phyloP scores from a whole-genome alignment of 2,113 vertebrate genomes.

The Condylura cristata region DNA sequence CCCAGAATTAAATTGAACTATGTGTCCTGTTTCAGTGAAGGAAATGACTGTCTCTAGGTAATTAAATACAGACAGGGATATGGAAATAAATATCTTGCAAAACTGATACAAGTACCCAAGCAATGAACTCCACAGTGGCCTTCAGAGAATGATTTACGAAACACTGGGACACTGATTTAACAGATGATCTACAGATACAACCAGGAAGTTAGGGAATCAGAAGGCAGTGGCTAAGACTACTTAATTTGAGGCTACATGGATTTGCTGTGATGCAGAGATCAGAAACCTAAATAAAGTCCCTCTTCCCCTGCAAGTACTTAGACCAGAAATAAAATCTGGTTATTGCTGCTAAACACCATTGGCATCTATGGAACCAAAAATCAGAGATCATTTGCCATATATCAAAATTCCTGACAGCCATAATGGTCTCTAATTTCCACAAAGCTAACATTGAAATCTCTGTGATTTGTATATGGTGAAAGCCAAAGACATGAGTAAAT shows the following conservation, averaged over 20 bases:
- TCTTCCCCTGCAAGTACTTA: fast-evolving
- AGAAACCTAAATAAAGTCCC: neutral
- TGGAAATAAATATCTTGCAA: neutral
- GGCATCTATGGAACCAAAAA: neutral
- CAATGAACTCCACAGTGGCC: neutral
- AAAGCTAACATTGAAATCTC: neutral
- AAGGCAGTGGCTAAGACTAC: neutral
- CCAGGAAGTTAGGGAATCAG: neutral
- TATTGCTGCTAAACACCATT: neutral
- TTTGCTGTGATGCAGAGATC: neutral
- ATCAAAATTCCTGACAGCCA: too few relatives aligned
- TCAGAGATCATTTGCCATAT: neutral
- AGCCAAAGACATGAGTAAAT: neutral
- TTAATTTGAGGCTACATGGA: neutral
- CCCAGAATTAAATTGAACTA: neutral
- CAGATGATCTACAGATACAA: neutral
- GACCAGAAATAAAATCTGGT: neutral
- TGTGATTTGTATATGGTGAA: neutral
- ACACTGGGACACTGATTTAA: neutral
- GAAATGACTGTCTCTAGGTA: neutral
- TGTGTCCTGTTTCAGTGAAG: neutral
- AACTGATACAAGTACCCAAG: neutral
- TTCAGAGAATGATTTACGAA: neutral
- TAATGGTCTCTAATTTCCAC: neutral
- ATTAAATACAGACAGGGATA: neutral